These are phyloP conservation scores for Noturus placidus DNA, from an alignment of 2,113 vertebrate species.

Conservation along the genomic window DNA sequence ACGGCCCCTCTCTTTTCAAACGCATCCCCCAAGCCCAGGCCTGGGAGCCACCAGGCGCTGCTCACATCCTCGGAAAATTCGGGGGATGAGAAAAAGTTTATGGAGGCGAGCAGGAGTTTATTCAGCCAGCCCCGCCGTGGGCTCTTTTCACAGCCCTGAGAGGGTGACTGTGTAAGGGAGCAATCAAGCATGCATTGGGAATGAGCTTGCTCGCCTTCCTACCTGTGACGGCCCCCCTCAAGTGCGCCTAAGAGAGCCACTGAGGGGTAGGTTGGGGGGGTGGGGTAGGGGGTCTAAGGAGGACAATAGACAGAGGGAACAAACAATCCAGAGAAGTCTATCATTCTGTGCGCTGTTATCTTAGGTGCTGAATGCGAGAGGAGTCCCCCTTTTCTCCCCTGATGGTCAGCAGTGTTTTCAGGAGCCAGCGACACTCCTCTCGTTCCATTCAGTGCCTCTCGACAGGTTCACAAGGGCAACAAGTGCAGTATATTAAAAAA, in stretches of 20 bases:
- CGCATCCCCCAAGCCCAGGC: constrained; percentile 74
- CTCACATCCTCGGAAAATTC: constrained; percentile 92
- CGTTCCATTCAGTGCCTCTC: constrained; percentile 85
- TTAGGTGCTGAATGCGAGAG: constrained; percentile 92
- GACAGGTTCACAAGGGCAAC: constrained; percentile 92
- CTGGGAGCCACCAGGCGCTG: constrained; percentile 76
- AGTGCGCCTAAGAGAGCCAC: constrained; percentile 91
- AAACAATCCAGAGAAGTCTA: constrained; percentile 95
- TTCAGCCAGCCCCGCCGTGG: constrained; percentile 82
- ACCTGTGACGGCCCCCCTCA: constrained; percentile 93
- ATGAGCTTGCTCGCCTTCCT: constrained; percentile 91
- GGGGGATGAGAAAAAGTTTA: constrained; percentile 89
- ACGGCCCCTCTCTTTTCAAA: constrained; percentile 83
- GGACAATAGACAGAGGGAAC: constrained; percentile 86
- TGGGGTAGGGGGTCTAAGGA: not conserved
- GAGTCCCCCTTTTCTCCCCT: constrained; percentile 79
- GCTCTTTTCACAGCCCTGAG: constrained; percentile 82
- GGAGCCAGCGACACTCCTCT: constrained; percentile 87
- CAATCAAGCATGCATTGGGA: constrained; percentile 94
- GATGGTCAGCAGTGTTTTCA: constrained; percentile 85
- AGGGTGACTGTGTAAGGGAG: constrained; percentile 88
- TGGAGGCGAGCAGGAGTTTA: constrained; percentile 91
- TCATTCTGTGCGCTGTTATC: constrained; percentile 96
- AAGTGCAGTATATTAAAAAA: constrained; percentile 94
- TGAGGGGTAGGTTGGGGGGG: constrained; percentile 67